Evolutionary conservation across 1,140 invertebrate genomes (phyloP).

Genomic region (Mamestra configurata): DNA sequence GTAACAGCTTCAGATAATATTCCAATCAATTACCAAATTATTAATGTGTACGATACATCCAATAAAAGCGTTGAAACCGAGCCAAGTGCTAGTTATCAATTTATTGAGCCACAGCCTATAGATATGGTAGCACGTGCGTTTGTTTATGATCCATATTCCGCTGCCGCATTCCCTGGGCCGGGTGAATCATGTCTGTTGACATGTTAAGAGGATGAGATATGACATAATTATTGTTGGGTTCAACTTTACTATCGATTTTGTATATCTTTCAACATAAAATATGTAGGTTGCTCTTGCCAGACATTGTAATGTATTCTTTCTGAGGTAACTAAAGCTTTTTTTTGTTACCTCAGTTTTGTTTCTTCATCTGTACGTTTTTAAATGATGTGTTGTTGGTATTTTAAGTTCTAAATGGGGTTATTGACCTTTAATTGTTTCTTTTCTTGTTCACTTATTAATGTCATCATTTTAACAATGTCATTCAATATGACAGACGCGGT

Average conservation of each 20-base stretch:
- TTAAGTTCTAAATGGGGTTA: not conserved
- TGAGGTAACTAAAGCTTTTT: too few species aligned
- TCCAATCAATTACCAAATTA: conserved; percentile 42
- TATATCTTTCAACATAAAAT: not conserved
- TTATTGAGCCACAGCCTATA: conserved; percentile 34
- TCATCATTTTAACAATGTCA: not conserved
- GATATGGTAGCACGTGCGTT: conserved; percentile 48
- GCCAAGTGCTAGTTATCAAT: conserved; percentile 32
- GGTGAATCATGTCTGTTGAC: conserved; percentile 47
- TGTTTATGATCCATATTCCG: conserved; percentile 46
- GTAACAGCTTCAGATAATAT: conserved; percentile 37
- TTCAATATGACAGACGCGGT: not conserved
- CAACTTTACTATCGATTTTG: conserved; percentile 15
- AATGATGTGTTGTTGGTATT: too few species aligned
- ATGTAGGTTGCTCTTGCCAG: not conserved
- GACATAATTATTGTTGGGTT: conserved; percentile 12
- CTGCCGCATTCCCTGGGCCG: conserved; percentile 42
- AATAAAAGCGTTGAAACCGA: conserved; percentile 43
- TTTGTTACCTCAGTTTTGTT: too few species aligned
- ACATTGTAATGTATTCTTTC: too few species aligned
- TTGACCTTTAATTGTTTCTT: not conserved
- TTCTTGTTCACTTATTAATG: conserved; percentile 4
- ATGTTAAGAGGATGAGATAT: conserved; percentile 30
- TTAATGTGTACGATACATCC: conserved; percentile 15
- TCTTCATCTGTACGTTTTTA: too few species aligned